Evolutionary conservation across 2,797 vertebrate species (phyloP).

Genomic region (Uromys caudimaculatus): DNA sequence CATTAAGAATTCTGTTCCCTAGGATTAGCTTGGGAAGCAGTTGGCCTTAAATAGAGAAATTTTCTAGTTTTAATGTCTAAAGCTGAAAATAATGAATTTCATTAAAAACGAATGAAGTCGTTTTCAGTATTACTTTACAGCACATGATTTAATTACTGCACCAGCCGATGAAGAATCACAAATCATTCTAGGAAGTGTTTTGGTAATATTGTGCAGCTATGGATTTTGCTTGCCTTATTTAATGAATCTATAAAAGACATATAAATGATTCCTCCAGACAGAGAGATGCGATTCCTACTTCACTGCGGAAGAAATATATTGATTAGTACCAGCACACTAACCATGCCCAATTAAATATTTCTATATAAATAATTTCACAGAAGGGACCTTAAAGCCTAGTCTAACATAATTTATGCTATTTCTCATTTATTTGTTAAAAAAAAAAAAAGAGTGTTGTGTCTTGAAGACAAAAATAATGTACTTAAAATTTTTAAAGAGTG

Average conservation of each 20-base stretch:
- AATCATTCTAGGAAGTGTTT: constrained; percentile 46
- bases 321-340: constrained; percentile 53
- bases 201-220: neutral
- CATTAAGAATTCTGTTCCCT: constrained; percentile 55
- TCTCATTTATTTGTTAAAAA: constrained; percentile 62
- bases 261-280: constrained; percentile 53
- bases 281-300: constrained; percentile 34
- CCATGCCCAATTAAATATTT: constrained; percentile 46
- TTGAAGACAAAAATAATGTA: constrained; percentile 46
- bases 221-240: constrained; percentile 64
- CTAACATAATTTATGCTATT: constrained; percentile 47
- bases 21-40: constrained; percentile 55
- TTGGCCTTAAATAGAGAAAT: constrained; percentile 62
- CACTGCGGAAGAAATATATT: constrained; percentile 37
- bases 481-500: constrained; percentile 17
- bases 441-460: neutral
- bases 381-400: constrained; percentile 29
- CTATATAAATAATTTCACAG: constrained; percentile 57
- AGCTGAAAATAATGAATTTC: constrained; percentile 64
- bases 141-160: constrained; percentile 62
- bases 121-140: constrained; percentile 63
- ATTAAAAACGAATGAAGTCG: constrained; percentile 55
- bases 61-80: constrained; percentile 64
- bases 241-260: constrained; percentile 57
- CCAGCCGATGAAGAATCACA: constrained; percentile 21